Percentiles rank a stretch among this genome's conserved stretches.
phyloP scores from a whole-genome alignment of 2,797 vertebrate genomes.

The Sebastolobus alascanus region DNA sequence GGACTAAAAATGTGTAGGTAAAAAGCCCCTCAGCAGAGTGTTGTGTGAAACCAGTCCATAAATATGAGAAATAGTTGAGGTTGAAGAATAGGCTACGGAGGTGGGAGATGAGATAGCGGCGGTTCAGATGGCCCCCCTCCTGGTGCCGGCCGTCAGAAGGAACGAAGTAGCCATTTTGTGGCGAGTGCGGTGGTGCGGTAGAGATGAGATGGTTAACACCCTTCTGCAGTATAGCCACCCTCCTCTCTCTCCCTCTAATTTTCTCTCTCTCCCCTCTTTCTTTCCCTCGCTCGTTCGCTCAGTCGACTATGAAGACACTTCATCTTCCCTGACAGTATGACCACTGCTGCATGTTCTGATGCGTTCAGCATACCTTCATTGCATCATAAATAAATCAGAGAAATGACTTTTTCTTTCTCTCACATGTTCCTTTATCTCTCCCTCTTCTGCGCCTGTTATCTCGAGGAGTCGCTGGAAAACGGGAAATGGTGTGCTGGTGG shows the following conservation, averaged over 20 bases:
- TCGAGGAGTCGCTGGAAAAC: constrained; percentile 79
- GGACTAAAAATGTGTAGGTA: constrained; percentile 51
- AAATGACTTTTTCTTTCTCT: constrained; percentile 90
- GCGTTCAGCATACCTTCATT: constrained; percentile 96
- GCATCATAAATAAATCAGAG: constrained; percentile 99
- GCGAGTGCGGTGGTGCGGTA: constrained; percentile 81
- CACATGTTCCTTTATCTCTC: constrained; percentile 75
- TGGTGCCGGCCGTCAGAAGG: constrained; percentile 71
- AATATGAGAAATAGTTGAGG: constrained; percentile 77
- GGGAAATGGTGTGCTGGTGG: constrained; percentile 73
- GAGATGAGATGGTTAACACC: constrained; percentile 93
- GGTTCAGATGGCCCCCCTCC: constrained; percentile 66
- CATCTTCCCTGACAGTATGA: constrained; percentile 97
- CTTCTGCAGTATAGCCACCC: constrained; percentile 80
- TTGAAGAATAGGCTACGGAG: constrained; percentile 70
- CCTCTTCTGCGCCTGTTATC: constrained; percentile 74
- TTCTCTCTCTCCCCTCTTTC: constrained; percentile 73
- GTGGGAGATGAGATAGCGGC: constrained; percentile 73
- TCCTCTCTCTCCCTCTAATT: constrained; percentile 77
- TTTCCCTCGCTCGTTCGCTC: constrained; percentile 84
- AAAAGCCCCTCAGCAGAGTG: constrained; percentile 61
- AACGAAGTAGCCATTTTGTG: constrained; percentile 85
- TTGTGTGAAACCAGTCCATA: constrained; percentile 64
- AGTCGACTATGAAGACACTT: constrained; percentile 95
- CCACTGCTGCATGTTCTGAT: constrained; percentile 96